A percentile compares a stretch with the other conserved stretches of the same genome.
Evolutionary conservation across 2,888 invertebrate genomes (phyloP).

Genomic region (Escarpia spicata): DNA sequence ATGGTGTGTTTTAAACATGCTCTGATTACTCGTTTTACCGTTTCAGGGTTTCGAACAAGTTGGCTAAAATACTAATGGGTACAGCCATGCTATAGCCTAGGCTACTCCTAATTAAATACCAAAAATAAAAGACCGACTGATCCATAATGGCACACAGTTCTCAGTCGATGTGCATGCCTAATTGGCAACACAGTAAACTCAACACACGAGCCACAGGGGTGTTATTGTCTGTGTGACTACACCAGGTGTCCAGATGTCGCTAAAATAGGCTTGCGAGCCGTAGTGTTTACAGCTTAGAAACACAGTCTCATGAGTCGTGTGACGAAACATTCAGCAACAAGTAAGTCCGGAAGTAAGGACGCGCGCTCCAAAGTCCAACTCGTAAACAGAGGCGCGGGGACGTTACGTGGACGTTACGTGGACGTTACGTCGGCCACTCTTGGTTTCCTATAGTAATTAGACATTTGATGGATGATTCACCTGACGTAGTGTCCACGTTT

Average conservation of each 20-base stretch:
- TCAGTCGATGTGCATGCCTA: background rate
- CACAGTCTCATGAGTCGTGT: background rate
- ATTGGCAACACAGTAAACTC: background rate
- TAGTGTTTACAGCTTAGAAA: background rate
- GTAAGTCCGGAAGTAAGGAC: background rate
- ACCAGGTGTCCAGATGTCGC: background rate
- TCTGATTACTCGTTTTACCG: background rate
- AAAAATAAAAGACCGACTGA: background rate
- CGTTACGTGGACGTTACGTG: background rate
- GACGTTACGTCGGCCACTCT: background rate
- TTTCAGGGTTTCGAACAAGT: background rate
- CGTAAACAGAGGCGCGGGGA: background rate
- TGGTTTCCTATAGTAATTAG: background rate
- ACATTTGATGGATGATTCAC: too few species aligned
- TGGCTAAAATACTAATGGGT: too few species aligned
- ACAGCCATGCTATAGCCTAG: background rate
- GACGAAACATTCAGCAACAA: slow-evolving; percentile 7
- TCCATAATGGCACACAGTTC: background rate
- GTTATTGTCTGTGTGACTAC: background rate
- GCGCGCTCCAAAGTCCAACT: background rate
- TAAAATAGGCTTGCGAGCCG: background rate
- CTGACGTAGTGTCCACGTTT: background rate
- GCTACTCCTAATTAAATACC: background rate
- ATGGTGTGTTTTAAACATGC: background rate
- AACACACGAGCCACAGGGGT: background rate